Conservation (phyloP, 1,140 invertebrate genomes). For the Heliconius melpomene region DNA sequence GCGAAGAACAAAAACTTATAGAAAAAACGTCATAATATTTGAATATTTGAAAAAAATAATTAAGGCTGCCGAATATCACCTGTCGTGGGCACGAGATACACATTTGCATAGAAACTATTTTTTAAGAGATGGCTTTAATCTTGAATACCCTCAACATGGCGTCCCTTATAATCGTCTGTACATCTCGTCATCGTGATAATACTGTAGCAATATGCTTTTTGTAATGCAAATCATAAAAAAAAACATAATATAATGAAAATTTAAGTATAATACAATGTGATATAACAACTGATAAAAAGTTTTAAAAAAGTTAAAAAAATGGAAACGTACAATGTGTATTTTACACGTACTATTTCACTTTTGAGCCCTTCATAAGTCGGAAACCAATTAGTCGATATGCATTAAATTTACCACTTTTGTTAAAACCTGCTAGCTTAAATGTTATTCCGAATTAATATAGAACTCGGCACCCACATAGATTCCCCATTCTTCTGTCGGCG, state of each 20-base stretch:
- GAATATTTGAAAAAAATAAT: slow-evolving; percentile 81
- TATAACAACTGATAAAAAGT: not conserved
- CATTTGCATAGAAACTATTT: slow-evolving; percentile 75
- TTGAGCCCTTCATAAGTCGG: too few relatives aligned
- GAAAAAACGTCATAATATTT: slow-evolving; percentile 80
- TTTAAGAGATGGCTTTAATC: slow-evolving; percentile 33
- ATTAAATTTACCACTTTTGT: too few relatives aligned
- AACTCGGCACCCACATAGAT: too few relatives aligned
- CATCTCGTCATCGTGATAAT: slow-evolving; percentile 31
- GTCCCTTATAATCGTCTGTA: slow-evolving; percentile 20
- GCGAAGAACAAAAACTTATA: slow-evolving; percentile 59
- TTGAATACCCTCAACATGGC: slow-evolving; percentile 38
- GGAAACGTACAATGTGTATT: too few relatives aligned
- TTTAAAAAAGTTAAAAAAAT: not conserved
- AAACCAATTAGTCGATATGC: too few relatives aligned
- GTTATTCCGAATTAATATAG: too few relatives aligned
- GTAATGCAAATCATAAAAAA: not conserved
- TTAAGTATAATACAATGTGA: not conserved
- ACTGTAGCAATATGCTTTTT: slow-evolving; percentile 4
- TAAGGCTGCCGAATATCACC: slow-evolving; percentile 76
- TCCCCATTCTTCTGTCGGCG: too few relatives aligned
- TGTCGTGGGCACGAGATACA: slow-evolving; percentile 75
- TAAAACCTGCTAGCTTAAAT: too few relatives aligned
- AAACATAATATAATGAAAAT: not conserved
- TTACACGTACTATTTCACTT: too few relatives aligned